phyloP scores from a whole-genome alignment of 2,888 invertebrate genomes.

The Scaptomyza caliginosa region DNA sequence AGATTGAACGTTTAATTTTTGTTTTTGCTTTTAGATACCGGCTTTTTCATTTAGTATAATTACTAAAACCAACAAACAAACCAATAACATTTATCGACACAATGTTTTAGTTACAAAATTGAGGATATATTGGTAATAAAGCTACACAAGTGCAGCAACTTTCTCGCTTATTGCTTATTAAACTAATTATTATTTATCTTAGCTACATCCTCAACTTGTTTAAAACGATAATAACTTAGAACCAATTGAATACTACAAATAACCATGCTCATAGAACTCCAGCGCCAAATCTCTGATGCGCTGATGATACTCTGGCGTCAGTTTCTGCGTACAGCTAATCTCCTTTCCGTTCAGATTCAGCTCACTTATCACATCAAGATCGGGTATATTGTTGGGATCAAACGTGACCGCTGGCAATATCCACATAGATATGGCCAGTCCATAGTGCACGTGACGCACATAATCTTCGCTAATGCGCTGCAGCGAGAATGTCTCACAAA shows the following conservation, averaged over 20 bases:
- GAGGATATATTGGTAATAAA: slow-evolving; percentile 72
- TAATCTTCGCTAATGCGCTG: slow-evolving; percentile 79
- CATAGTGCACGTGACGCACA: slow-evolving; percentile 79
- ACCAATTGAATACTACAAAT: slow-evolving; percentile 38
- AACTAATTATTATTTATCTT: neutral
- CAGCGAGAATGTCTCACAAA: slow-evolving; percentile 72
- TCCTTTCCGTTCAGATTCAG: slow-evolving; percentile 71
- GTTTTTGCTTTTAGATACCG: slow-evolving; percentile 42
- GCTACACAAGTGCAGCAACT: slow-evolving; percentile 43
- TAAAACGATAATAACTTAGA: slow-evolving; percentile 23
- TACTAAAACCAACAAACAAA: slow-evolving; percentile 15
- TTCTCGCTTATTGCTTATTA: slow-evolving; percentile 2
- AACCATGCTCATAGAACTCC: slow-evolving; percentile 82
- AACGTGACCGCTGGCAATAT: slow-evolving; percentile 83
- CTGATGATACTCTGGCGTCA: slow-evolving; percentile 82
- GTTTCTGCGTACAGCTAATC: slow-evolving; percentile 78
- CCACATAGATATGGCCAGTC: slow-evolving; percentile 82
- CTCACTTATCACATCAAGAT: slow-evolving; percentile 81
- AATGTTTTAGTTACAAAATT: slow-evolving; percentile 58
- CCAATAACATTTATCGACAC: slow-evolving; percentile 34
- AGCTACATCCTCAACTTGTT: slow-evolving; percentile 18
- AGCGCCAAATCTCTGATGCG: slow-evolving; percentile 80
- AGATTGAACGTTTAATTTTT: slow-evolving; percentile 21
- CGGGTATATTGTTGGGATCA: slow-evolving; percentile 81
- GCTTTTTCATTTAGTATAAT: slow-evolving; percentile 40